Conservation (phyloP, 2,113 vertebrate genomes). For the Rhadina sibilatrix region DNA sequence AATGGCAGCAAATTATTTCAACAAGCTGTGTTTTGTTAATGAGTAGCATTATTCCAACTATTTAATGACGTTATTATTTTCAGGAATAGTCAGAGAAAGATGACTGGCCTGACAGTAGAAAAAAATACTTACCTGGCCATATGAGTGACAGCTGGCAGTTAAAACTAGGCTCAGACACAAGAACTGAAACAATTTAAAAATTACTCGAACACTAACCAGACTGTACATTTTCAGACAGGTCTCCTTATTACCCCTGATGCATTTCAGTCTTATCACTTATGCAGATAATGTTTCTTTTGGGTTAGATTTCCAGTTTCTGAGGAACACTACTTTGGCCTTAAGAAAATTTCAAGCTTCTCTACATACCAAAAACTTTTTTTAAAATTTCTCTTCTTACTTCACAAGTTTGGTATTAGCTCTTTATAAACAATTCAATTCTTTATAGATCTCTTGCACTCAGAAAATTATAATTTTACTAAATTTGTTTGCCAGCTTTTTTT, state of each 20-base stretch:
- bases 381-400: background rate
- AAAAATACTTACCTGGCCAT: background rate
- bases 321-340: background rate
- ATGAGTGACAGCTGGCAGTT: background rate
- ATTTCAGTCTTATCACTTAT: background rate
- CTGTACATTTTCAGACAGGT: background rate
- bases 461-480: background rate
- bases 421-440: background rate
- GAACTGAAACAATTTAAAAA: background rate
- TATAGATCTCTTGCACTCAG: background rate
- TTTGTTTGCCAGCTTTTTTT: background rate
- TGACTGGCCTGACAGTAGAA: background rate
- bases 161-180: background rate
- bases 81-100: background rate
- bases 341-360: background rate
- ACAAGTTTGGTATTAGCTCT: background rate
- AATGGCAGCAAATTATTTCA: conserved; percentile 77
- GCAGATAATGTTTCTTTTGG: background rate
- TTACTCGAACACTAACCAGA: background rate
- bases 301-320: background rate
- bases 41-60: background rate
- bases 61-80: background rate
- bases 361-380: background rate
- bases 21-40: background rate
- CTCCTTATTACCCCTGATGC: background rate